Evolutionary conservation across 2,888 invertebrate species (phyloP), one percentile per base, ranked within the genome.

Genomic region (Apotomis betuletana): DNA sequence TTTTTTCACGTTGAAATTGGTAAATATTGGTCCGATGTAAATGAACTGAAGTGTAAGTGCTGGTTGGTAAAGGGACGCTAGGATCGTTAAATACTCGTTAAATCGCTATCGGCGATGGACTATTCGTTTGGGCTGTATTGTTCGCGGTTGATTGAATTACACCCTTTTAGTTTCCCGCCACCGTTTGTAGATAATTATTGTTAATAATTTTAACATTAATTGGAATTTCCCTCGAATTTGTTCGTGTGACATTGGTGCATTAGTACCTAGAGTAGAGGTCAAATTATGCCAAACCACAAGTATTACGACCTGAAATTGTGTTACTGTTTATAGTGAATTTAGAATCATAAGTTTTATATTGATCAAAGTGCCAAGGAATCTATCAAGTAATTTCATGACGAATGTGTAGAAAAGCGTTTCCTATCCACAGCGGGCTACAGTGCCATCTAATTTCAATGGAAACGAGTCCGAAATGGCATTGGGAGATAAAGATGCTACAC

Each of bases 41-140:
- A 15, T 54, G 41, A 64, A 54, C 9, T 9, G 8, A 12, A 52
- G 38, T 6, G 38, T 52, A 70, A 27, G 49, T 60, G 59, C 59
- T 41, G 61, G 67, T 49, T 62, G 51, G 61, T 67, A 67, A 67
- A 62, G 62, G 15, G 60, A 62, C 61, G 13, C 41, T 8, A 55
- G 15, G 9, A 74, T 83, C 80, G 81, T 83, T 82, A 81, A 81
- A 81, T 81, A 75, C 62, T 74, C 80, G 80, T 84, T 82, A 84
- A 75, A 81, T 75, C 76, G 70, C 71, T 77, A 76, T 75, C 59
- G 69, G 58, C 63, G 60, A 63, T 63, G 41, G 62, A 9, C 67
- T 60, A 12, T 57, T 65, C 9, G 65, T n/a, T 38, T 65, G 44
- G 15, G 41, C n/a, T 54, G 13, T 59, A 55, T 65, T 60, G 60